phyloP scores from a whole-genome alignment of 1,140 invertebrate genomes.

The Aricia agestis region DNA sequence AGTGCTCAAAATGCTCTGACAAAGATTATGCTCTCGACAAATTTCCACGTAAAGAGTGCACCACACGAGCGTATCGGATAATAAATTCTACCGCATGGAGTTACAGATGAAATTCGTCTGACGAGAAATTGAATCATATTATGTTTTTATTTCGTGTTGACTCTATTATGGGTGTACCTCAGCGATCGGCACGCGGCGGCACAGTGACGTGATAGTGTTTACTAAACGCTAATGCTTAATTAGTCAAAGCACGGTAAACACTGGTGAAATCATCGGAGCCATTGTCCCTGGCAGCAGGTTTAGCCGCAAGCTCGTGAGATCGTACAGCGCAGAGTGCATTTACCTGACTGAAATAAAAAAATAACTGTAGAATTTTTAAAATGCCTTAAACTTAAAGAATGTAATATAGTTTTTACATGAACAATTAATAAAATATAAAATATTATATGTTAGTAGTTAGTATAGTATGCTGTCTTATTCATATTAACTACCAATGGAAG shows the following conservation, averaged over 20 bases:
- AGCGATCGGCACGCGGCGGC: constrained; percentile 52
- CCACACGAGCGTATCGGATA: constrained; percentile 27
- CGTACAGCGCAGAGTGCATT: background rate
- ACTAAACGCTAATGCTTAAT: constrained; percentile 45
- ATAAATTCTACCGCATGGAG: background rate
- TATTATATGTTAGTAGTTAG: too few relatives aligned
- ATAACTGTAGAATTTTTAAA: too few relatives aligned
- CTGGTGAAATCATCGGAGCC: background rate
- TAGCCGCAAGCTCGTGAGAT: background rate
- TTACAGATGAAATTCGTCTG: constrained; percentile 34
- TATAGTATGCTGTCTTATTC: too few relatives aligned
- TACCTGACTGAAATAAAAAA: too few relatives aligned
- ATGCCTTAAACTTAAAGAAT: too few relatives aligned
- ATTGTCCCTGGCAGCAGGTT: background rate
- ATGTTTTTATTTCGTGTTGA: constrained; percentile 42
- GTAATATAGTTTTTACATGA: too few relatives aligned
- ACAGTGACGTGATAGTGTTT: constrained; percentile 57
- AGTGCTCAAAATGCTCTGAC: constrained; percentile 37
- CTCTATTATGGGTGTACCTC: constrained; percentile 70
- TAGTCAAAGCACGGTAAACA: constrained; percentile 39
- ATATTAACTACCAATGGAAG: too few relatives aligned
- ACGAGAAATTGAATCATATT: constrained; percentile 25
- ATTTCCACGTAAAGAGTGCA: constrained; percentile 45
- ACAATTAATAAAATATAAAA: too few relatives aligned
- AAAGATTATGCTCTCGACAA: constrained; percentile 27